Percentiles rank a stretch among this genome's conserved stretches.
phyloP scores from a whole-genome alignment of 1,140 invertebrate species.

The Brachionus koreanus region DNA sequence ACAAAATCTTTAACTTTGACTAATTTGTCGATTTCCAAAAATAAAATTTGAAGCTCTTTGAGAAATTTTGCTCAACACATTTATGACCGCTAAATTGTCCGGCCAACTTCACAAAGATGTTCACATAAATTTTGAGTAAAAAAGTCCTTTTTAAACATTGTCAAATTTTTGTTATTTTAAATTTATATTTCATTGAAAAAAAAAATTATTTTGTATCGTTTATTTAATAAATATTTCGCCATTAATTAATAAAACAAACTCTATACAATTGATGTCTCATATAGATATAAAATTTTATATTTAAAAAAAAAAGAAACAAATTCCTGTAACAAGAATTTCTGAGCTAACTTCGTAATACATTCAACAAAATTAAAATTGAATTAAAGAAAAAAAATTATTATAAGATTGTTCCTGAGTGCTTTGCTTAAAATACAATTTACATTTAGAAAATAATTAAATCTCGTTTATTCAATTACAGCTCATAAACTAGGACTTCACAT shows the following conservation, averaged over 20 bases:
- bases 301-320: background rate
- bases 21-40: too few species aligned
- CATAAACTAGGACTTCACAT: conserved; percentile 63
- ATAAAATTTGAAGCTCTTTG: too few species aligned
- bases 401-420: background rate
- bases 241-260: background rate
- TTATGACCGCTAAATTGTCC: too few species aligned
- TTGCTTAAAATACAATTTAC: conserved; percentile 5
- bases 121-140: too few species aligned
- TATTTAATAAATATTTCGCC: conserved; percentile 3
- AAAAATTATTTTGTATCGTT: background rate
- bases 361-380: background rate
- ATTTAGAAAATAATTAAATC: background rate
- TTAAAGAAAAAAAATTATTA: background rate
- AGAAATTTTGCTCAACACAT: too few species aligned
- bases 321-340: background rate
- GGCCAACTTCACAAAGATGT: too few species aligned
- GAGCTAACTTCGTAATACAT: background rate
- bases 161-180: too few species aligned
- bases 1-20: too few species aligned
- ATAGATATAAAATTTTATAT: background rate
- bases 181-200: background rate
- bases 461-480: conserved; percentile 19
- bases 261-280: background rate
- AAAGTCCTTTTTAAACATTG: too few species aligned